Conservation (phyloP, 2,113 vertebrate species). For the Passer montanus region DNA sequence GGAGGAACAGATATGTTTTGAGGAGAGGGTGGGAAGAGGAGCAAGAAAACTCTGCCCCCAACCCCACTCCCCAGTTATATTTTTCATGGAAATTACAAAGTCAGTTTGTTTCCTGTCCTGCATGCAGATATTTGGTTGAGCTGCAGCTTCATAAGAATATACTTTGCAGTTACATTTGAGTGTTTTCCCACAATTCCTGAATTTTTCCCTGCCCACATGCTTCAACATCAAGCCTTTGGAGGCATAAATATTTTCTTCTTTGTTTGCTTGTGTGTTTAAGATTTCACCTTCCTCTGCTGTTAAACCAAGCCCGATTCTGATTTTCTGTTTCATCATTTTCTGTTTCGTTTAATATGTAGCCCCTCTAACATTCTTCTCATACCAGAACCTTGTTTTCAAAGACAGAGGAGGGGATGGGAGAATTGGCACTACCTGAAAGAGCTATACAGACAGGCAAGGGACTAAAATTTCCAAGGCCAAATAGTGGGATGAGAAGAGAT, state of each 20-base stretch:
- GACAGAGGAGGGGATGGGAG: not conserved
- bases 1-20: not conserved
- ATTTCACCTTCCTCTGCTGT: not conserved
- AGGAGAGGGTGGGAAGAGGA: not conserved
- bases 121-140: not conserved
- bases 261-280: not conserved
- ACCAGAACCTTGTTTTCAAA: not conserved
- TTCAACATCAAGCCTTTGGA: not conserved
- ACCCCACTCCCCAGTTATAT: not conserved
- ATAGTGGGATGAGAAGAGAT: not conserved
- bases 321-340: not conserved
- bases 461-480: not conserved
- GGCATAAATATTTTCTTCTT: not conserved
- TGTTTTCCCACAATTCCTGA: not conserved
- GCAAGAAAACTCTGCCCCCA: rapidly evolving
- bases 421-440: not conserved
- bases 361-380: not conserved
- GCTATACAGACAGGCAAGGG: not conserved
- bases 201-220: not conserved
- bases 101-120: not conserved
- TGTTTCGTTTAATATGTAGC: not conserved
- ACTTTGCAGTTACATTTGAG: not conserved
- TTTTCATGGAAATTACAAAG: not conserved
- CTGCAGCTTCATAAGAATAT: not conserved
- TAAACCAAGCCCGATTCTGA: not conserved